Evolutionary conservation across 1,140 invertebrate genomes (phyloP), one percentile per base, ranked within the genome.

Genomic region (Hyposmocoma kahamanoa): DNA sequence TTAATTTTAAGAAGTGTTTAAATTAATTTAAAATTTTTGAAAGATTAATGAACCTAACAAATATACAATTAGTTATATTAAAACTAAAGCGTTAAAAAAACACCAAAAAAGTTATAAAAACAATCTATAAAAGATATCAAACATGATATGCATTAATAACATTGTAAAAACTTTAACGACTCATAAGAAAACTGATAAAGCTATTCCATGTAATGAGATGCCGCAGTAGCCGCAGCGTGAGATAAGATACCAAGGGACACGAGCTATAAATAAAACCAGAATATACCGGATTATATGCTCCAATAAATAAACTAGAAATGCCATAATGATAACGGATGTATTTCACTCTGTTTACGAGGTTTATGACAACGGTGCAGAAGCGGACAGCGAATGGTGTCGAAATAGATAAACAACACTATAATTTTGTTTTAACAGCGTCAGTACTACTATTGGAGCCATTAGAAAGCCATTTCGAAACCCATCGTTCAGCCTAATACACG

Each of bases 181-280:
- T n/a, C n/a, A n/a, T n/a, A 26, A 6, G 9, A 34, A 34, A 34
- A 13, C 18, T 53, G 45, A 54, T 48, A 49, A 48, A 54, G 32
- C 15, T 17, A 49, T 41, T 22, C 3, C 42, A 50, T 36, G 30
- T 59, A 62, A 58, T 53, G 57, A 62, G 58, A 65, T 50, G 47
- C 54, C 34, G 53, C 60, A 57, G 65, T 61, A 66, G 66, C 59
- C 58, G 53, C 21, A 48, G 30, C 18, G 18, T 26, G 17, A 60
- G 70, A 75, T 76, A 78, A 73, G 62, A 63, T 64, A 66, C 52
- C 51, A 44, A n/a, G 39, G 43, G 56, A 56, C 46, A 62, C 57
- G 48, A 32, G 60, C 57, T 67, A 63, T 77, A 74, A 77, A 74
- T 71, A 67, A 28, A 3, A 34, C 26, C 30, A 48, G 26, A 30